phyloP scores from a whole-genome alignment of 2,113 vertebrate species.

The Macrotis lagotis region DNA sequence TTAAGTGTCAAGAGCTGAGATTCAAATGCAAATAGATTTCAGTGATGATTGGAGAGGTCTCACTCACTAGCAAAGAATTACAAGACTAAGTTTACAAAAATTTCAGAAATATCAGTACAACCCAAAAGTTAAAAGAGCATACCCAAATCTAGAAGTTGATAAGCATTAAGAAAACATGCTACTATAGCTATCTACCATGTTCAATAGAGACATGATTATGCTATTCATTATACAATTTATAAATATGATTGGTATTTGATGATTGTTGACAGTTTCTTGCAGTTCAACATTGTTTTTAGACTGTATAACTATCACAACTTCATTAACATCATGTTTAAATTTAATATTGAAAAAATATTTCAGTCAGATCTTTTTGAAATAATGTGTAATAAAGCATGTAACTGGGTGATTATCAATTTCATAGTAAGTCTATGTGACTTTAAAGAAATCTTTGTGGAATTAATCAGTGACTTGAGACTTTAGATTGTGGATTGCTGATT shows the following conservation, averaged over 20 bases:
- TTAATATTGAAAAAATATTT: constrained; percentile 47
- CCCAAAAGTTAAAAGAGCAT: neutral
- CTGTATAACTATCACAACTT: constrained; percentile 11
- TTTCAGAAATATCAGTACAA: neutral
- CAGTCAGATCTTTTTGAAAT: constrained; percentile 45
- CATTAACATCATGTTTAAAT: constrained; percentile 30
- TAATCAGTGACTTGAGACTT: constrained; percentile 72
- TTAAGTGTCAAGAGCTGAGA: too few species aligned
- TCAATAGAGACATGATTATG: neutral
- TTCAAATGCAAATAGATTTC: neutral
- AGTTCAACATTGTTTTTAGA: constrained; percentile 21
- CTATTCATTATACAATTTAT: neutral
- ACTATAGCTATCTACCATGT: neutral
- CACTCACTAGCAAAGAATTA: neutral
- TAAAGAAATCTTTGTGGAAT: constrained; percentile 53
- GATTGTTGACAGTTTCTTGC: constrained; percentile 42
- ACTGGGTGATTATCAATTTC: constrained; percentile 57
- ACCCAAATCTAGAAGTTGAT: too few species aligned
- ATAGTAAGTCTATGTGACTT: constrained; percentile 25
- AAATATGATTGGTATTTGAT: constrained; percentile 5
- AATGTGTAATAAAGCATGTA: constrained; percentile 41
- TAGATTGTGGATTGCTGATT: constrained; percentile 63
- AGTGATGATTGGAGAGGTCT: neutral
- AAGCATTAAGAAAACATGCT: neutral
- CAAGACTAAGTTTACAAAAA: neutral